phyloP scores from a whole-genome alignment of 2,797 vertebrate genomes.

The Tapirus indicus region DNA sequence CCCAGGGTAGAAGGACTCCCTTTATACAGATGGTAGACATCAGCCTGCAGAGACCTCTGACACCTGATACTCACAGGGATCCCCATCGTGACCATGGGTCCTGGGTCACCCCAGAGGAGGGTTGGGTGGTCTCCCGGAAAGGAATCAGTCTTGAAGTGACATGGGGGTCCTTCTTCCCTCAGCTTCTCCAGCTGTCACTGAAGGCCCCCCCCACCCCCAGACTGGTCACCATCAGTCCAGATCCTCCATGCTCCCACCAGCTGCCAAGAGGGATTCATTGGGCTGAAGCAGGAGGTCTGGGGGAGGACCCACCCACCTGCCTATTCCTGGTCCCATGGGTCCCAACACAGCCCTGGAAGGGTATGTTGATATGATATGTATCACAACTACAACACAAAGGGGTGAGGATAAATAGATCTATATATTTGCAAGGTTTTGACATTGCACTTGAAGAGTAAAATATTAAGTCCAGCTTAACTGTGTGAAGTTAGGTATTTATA shows the following conservation, averaged over 20 bases:
- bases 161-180: background rate
- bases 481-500: too few relatives aligned
- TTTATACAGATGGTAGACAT: background rate
- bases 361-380: too few relatives aligned
- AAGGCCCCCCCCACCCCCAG: background rate
- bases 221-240: background rate
- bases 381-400: rapidly evolving
- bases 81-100: rapidly evolving
- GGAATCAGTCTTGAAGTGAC: background rate
- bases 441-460: background rate
- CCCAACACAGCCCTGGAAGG: background rate
- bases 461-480: background rate
- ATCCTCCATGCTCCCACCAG: rapidly evolving
- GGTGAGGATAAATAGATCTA: background rate
- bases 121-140: background rate
- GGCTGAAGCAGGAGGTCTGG: background rate
- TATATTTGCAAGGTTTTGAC: background rate
- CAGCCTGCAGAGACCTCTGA: background rate
- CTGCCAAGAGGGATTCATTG: rapidly evolving
- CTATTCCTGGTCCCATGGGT: background rate
- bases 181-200: rapidly evolving
- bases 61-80: background rate
- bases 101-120: background rate
- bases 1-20: rapidly evolving
- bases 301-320: background rate